Evolutionary conservation across 1,140 invertebrate genomes (phyloP).

Genomic region (Drosophila pandora): DNA sequence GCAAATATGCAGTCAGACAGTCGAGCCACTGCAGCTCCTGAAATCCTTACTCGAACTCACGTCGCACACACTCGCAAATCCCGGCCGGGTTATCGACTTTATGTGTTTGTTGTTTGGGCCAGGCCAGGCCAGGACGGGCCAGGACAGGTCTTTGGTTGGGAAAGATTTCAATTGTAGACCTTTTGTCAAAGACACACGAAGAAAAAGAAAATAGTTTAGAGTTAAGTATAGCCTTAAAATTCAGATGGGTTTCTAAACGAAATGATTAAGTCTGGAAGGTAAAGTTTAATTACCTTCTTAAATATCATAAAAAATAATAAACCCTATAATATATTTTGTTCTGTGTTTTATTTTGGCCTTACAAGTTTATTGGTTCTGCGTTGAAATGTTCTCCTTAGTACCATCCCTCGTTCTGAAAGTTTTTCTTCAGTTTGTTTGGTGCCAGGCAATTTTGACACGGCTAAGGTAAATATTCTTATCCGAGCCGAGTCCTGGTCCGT

Average conservation of each 20-base stretch:
- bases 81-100: constrained; percentile 77
- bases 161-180: constrained; percentile 51
- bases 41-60: constrained; percentile 30
- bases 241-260: not conserved
- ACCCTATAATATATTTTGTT: constrained; percentile 1
- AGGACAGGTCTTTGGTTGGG: constrained; percentile 39
- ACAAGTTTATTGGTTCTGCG: constrained; percentile 26
- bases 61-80: constrained; percentile 47
- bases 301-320: not conserved
- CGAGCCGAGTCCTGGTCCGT: not conserved
- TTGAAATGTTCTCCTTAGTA: constrained; percentile 22
- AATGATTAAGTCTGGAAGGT: too few relatives aligned
- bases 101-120: constrained; percentile 74
- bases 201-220: not conserved
- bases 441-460: constrained; percentile 50
- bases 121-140: constrained; percentile 52
- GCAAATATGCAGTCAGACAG: constrained; percentile 68
- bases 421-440: constrained; percentile 37
- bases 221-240: not conserved
- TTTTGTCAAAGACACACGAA: constrained; percentile 7
- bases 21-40: constrained; percentile 29
- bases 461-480: constrained; percentile 51
- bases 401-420: constrained; percentile 20
- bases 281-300: not conserved
- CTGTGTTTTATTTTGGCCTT: constrained; percentile 4